Percentiles rank a stretch among this genome's conserved stretches.
phyloP scores from a whole-genome alignment of 2,888 invertebrate species.

The Coremacera marginata region DNA sequence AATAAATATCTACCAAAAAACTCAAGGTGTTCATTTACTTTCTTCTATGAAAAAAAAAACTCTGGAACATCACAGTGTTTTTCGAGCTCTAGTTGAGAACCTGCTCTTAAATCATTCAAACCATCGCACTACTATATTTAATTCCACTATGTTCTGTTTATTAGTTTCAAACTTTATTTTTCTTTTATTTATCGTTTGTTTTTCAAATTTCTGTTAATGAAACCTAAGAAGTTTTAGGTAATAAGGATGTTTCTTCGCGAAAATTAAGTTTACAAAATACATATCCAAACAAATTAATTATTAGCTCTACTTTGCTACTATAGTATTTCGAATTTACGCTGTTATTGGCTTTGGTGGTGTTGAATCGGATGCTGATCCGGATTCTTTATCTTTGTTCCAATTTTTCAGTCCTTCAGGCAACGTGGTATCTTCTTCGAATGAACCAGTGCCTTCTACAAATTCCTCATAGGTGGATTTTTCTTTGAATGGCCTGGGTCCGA shows the following conservation, averaged over 20 bases:
- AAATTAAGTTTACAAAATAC: background rate
- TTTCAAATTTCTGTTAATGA: background rate
- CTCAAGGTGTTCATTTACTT: no score
- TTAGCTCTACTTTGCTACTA: background rate
- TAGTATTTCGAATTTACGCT: constrained; percentile 28
- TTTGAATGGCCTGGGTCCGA: constrained; percentile 94
- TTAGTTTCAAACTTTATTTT: constrained; percentile 27
- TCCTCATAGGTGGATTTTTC: constrained; percentile 99
- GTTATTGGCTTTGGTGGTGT: constrained; percentile 59
- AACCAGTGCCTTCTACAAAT: constrained; percentile 98
- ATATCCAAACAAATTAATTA: background rate
- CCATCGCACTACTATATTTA: background rate
- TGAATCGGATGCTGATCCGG: constrained; percentile 45
- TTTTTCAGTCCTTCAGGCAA: constrained; percentile 95
- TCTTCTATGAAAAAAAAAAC: no score
- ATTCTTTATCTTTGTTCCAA: constrained; percentile 86
- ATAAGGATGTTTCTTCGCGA: background rate
- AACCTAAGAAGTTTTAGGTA: background rate
- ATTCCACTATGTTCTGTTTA: background rate
- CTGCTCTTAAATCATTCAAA: background rate
- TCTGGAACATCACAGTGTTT: no score
- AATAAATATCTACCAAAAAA: no score
- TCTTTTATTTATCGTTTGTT: constrained; percentile 13
- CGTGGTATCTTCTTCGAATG: constrained; percentile 95
- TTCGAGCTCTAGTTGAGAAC: no score